Percentiles rank a stretch among this genome's conserved stretches.
Conservation (phyloP, 1,140 invertebrate genomes). For the Acromyrmex charruanus region DNA sequence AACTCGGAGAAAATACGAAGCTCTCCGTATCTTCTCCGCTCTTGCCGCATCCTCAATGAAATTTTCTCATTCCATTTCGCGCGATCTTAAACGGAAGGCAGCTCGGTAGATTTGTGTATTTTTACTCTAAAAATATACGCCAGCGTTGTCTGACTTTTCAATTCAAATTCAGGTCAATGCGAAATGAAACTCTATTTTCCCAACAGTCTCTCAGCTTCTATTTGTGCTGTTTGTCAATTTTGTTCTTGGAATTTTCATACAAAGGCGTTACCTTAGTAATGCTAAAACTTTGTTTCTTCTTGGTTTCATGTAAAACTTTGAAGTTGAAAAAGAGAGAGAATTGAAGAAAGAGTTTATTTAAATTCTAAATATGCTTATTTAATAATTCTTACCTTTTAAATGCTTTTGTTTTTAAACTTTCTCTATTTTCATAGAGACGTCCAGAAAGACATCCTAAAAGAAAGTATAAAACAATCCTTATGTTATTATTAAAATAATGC, state of each 20-base stretch:
- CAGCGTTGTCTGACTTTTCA: conserved; percentile 14
- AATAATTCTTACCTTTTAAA: conserved; percentile 22
- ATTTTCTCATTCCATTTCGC: conserved; percentile 52
- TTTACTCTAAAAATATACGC: conserved; percentile 24
- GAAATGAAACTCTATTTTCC: conserved; percentile 47
- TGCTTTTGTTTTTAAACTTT: conserved; percentile 42
- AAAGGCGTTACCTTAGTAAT: conserved; percentile 31
- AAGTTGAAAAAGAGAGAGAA: neutral
- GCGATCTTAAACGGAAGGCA: conserved; percentile 40
- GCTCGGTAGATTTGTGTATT: conserved; percentile 45
- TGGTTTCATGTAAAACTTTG: conserved; percentile 1
- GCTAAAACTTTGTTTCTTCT: conserved; percentile 14
- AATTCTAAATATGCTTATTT: conserved; percentile 37
- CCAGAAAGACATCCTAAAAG: conserved; percentile 2
- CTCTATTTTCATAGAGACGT: neutral
- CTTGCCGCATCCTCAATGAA: conserved; percentile 23
- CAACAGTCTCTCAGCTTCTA: neutral
- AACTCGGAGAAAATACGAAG: conserved; percentile 26
- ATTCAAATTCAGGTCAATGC: conserved; percentile 51
- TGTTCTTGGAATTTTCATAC: conserved; percentile 19
- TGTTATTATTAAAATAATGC: conserved; percentile 41
- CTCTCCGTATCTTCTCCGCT: neutral
- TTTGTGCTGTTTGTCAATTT: conserved; percentile 37
- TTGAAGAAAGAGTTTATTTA: conserved; percentile 36
- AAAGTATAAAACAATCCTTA: conserved; percentile 4